Percentiles rank a stretch among this genome's conserved stretches.
Evolutionary conservation across 1,140 invertebrate species (phyloP).

Genomic region (Panulirus ornatus): DNA sequence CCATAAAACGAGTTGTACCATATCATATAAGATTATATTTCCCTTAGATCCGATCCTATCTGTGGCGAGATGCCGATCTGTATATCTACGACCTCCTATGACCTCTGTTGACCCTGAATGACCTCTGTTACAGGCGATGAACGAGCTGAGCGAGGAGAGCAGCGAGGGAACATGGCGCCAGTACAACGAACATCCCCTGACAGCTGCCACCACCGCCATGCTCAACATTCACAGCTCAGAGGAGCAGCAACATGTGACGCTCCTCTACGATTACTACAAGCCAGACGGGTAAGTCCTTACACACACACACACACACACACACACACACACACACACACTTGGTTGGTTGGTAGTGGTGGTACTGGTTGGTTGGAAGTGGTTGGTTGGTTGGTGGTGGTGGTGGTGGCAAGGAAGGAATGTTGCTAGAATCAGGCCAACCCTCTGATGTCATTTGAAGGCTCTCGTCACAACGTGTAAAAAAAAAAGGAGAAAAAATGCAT

Average conservation of each 20-base stretch:
- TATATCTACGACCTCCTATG: not conserved
- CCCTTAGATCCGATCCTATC: too few relatives aligned
- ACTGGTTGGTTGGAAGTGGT: not conserved
- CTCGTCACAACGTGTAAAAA: too few relatives aligned
- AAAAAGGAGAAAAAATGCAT: too few relatives aligned
- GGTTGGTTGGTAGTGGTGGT: not conserved
- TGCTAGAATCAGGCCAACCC: too few relatives aligned
- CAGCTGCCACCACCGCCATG: slow-evolving; percentile 63
- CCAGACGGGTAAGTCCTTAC: slow-evolving; percentile 53
- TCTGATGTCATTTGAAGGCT: too few relatives aligned
- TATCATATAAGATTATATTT: too few relatives aligned
- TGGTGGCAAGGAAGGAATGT: too few relatives aligned
- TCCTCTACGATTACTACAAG: slow-evolving; percentile 70
- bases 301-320: slow-evolving; percentile 7
- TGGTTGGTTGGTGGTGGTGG: not conserved
- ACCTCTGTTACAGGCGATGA: slow-evolving; percentile 52
- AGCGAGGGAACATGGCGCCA: slow-evolving; percentile 55
- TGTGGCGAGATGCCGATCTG: too few relatives aligned
- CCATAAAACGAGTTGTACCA: too few relatives aligned
- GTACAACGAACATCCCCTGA: slow-evolving; percentile 56
- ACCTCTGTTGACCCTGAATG: not conserved
- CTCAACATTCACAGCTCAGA: slow-evolving; percentile 58
- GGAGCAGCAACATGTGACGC: slow-evolving; percentile 52
- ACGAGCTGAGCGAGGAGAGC: slow-evolving; percentile 54
- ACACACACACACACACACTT: not conserved